Percentiles rank a stretch among this genome's conserved stretches.
Evolutionary conservation across 2,888 invertebrate genomes (phyloP).

Genomic region (Liopterus haemorrhoidalis): DNA sequence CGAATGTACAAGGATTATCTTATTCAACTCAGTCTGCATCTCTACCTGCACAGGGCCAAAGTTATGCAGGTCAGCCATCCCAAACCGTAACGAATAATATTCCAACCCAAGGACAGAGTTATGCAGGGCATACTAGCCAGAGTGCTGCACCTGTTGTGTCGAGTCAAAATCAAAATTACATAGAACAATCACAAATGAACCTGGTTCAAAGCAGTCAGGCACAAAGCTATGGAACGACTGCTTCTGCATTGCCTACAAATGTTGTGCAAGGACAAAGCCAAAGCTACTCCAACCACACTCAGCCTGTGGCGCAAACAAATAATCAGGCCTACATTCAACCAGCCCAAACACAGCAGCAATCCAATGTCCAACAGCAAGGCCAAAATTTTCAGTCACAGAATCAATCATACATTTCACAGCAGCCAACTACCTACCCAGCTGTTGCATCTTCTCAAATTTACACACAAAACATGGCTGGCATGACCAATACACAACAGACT

Average conservation of each 20-base stretch:
- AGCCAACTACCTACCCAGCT: slow-evolving; percentile 47
- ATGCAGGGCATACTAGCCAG: slow-evolving; percentile 17
- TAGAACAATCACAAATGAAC: slow-evolving; percentile 24
- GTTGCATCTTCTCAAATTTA: slow-evolving; percentile 50
- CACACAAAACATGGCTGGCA: slow-evolving; percentile 51
- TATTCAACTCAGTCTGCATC: no score
- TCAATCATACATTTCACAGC: no score
- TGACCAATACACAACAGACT: slow-evolving; percentile 8
- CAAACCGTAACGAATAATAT: slow-evolving; percentile 14
- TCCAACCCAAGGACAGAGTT: slow-evolving; percentile 18
- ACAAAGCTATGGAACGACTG: slow-evolving; percentile 5
- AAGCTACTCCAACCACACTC: slow-evolving; percentile 26
- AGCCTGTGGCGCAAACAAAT: slow-evolving; percentile 17
- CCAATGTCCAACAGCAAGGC: slow-evolving; percentile 38
- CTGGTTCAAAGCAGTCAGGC: slow-evolving; percentile 18
- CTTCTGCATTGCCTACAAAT: neutral
- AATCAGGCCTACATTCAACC: slow-evolving; percentile 17
- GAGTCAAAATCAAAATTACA: slow-evolving; percentile 20
- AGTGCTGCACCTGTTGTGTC: slow-evolving; percentile 19
- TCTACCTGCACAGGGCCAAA: slow-evolving; percentile 18
- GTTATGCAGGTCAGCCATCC: slow-evolving; percentile 17
- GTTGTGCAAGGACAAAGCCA: slow-evolving; percentile 21
- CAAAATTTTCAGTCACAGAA: no score
- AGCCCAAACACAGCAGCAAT: slow-evolving; percentile 27
- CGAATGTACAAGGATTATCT: no score